Evolutionary conservation across 2,888 invertebrate species (phyloP).

Genomic region (Adelphocoris suturalis): DNA sequence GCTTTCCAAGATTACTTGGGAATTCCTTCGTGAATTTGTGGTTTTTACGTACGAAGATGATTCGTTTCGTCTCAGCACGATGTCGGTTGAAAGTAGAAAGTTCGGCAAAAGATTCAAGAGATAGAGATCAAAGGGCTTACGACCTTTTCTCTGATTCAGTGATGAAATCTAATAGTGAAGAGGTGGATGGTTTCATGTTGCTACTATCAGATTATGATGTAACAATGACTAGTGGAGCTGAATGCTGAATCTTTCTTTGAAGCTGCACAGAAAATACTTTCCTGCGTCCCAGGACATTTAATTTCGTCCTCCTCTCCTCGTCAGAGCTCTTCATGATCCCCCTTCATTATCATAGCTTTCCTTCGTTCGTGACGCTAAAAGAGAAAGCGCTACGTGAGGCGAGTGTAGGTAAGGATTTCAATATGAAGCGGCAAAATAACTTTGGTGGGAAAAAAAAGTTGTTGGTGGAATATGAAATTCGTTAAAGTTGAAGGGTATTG

Average conservation of each 20-base stretch:
- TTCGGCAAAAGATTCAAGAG: constrained; percentile 22
- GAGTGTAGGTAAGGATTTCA: too few species aligned
- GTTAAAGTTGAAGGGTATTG: too few species aligned
- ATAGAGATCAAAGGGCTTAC: constrained; percentile 21
- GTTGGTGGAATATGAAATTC: too few species aligned
- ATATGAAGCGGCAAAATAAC: too few species aligned
- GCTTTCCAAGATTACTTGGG: too few species aligned
- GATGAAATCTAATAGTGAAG: background rate
- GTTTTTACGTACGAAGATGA: background rate
- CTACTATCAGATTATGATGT: background rate
- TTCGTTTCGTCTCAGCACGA: background rate
- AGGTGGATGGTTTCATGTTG: background rate
- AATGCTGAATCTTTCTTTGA: background rate
- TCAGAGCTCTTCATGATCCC: background rate
- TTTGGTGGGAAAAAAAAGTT: too few species aligned
- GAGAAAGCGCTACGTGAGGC: background rate
- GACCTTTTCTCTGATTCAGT: constrained; percentile 5
- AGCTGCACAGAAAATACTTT: background rate
- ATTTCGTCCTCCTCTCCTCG: background rate
- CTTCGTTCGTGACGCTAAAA: background rate
- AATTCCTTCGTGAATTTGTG: background rate
- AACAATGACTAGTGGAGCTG: background rate
- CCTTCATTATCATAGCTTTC: background rate
- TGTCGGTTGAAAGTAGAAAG: background rate
- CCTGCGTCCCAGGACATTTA: background rate